A percentile compares a stretch with the other conserved stretches of the same genome.
Conservation (phyloP, 2,888 invertebrate genomes). For the Micoletzkya japonica region DNA sequence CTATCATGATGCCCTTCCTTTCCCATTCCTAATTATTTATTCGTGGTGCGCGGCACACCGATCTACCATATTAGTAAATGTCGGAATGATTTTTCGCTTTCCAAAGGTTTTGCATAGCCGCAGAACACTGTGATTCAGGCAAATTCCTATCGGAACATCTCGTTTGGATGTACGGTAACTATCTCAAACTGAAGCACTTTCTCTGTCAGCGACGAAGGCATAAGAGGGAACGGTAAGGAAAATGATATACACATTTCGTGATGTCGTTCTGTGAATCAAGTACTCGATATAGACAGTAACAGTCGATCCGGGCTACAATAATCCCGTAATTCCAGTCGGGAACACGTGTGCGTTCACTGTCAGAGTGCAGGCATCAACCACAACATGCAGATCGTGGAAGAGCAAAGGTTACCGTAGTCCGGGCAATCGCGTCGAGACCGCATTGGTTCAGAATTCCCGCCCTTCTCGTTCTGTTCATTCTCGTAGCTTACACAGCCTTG, state of each 20-base stretch:
- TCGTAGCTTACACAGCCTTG: conserved; percentile 62
- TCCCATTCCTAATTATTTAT: no score
- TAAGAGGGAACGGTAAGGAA: conserved; percentile 10
- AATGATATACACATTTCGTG: neutral
- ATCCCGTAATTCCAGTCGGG: conserved; percentile 30
- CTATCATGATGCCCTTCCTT: no score
- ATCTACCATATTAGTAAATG: no score
- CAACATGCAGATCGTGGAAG: conserved; percentile 58
- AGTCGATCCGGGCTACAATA: neutral
- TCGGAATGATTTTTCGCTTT: no score
- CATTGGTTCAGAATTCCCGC: conserved; percentile 60
- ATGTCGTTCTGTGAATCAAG: neutral
- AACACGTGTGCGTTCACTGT: conserved; percentile 61
- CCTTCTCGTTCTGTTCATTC: conserved; percentile 60
- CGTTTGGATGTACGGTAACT: conserved; percentile 63
- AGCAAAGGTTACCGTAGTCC: conserved; percentile 44
- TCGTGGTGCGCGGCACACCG: no score
- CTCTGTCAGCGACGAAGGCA: conserved; percentile 31
- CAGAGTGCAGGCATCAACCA: conserved; percentile 52
- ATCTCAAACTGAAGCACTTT: conserved; percentile 53
- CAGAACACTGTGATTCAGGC: conserved; percentile 36
- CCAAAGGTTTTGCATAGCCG: no score
- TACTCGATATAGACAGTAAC: neutral
- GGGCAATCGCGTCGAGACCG: neutral
- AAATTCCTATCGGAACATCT: conserved; percentile 63